A percentile compares a stretch with the other conserved stretches of the same genome.
Evolutionary conservation across 2,113 vertebrate genomes (phyloP).

Genomic region (Apistogramma diplotaenia): DNA sequence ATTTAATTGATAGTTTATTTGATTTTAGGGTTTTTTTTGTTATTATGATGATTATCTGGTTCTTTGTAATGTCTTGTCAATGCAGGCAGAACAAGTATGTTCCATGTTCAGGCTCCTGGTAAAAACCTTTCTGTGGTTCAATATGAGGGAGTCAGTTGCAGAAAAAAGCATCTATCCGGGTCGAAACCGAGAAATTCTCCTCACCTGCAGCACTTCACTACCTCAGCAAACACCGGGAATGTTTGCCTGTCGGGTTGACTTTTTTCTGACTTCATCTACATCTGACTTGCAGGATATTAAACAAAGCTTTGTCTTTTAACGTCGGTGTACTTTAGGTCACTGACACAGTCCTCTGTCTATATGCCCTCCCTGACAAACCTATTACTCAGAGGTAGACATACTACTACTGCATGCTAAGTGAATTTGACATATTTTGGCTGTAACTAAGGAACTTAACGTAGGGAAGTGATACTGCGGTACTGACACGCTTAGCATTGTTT

Average conservation of each 20-base stretch:
- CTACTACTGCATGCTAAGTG: neutral
- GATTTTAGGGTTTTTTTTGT: neutral
- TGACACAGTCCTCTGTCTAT: conserved; percentile 7
- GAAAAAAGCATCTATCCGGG: neutral
- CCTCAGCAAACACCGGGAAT: conserved; percentile 27
- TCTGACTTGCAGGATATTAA: conserved; percentile 11
- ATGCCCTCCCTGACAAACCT: neutral
- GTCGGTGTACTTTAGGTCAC: conserved; percentile 7
- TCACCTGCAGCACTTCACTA: neutral
- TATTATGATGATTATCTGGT: too few relatives aligned
- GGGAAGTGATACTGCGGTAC: neutral
- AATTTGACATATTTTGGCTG: neutral
- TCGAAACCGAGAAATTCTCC: neutral
- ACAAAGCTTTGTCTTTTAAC: neutral
- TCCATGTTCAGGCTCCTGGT: neutral
- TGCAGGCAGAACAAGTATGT: neutral
- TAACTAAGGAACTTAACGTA: neutral
- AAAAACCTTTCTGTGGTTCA: neutral
- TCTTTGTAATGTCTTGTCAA: neutral
- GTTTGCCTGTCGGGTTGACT: conserved; percentile 28
- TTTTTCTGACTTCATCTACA: neutral
- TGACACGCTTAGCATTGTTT: neutral
- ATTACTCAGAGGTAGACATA: neutral
- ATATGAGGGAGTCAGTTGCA: neutral
- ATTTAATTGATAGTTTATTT: neutral